Conservation (phyloP, 1,140 invertebrate species). For the Nylanderia fulva region DNA sequence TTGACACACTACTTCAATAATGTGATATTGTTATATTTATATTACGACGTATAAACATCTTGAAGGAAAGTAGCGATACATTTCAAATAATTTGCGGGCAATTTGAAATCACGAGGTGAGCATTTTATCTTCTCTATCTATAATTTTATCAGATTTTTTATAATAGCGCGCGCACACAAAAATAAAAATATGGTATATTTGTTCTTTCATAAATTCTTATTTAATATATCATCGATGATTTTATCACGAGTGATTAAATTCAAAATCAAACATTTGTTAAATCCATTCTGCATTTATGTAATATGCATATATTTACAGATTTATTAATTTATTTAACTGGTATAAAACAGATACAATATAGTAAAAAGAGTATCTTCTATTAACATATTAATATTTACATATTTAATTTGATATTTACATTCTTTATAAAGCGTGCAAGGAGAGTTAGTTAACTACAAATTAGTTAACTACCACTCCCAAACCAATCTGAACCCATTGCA, state of each 20-base stretch:
- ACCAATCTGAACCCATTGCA: constrained; percentile 93
- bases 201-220: no score
- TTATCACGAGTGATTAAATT: background rate
- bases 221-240: no score
- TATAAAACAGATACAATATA: constrained; percentile 46
- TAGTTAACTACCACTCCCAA: constrained; percentile 84
- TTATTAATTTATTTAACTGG: constrained; percentile 22
- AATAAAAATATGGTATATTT: no score
- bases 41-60: no score
- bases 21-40: no score
- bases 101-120: no score
- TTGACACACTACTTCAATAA: no score
- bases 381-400: constrained; percentile 63
- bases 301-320: background rate
- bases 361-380: constrained; percentile 52
- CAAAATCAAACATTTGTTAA: background rate
- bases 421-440: background rate
- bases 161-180: no score
- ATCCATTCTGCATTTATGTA: background rate
- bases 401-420: constrained; percentile 64
- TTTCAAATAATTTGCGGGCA: no score
- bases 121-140: no score
- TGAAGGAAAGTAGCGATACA: no score
- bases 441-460: constrained; percentile 40
- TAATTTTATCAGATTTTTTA: no score